Evolutionary conservation across 2,113 vertebrate genomes (phyloP).

Genomic region (Spea multiplicata): DNA sequence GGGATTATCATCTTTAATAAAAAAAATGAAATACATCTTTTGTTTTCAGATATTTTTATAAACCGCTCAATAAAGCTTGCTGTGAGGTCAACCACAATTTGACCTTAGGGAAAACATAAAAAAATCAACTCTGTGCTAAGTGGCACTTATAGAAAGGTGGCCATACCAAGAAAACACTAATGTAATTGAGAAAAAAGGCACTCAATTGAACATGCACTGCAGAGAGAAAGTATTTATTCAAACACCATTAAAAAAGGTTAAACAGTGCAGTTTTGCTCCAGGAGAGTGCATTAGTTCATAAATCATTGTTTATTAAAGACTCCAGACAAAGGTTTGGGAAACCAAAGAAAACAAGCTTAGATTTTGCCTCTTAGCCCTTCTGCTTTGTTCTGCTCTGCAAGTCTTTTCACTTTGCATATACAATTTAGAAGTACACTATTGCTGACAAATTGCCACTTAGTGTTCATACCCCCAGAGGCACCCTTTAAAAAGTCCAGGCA

Average conservation of each 20-base stretch:
- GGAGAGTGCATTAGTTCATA: constrained; percentile 50
- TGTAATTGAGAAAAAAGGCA: constrained; percentile 47
- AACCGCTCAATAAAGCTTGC: constrained; percentile 25
- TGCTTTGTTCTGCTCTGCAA: constrained; percentile 12
- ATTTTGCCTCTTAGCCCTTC: constrained; percentile 27
- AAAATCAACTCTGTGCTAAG: constrained; percentile 41
- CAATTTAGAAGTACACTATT: fast-evolving
- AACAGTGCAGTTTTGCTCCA: constrained; percentile 22
- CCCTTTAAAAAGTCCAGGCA: constrained; percentile 50
- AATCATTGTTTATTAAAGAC: constrained; percentile 54
- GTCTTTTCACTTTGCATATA: not conserved
- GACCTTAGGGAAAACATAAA: constrained; percentile 38
- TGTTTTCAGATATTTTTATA: constrained; percentile 12
- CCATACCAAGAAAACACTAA: constrained; percentile 33
- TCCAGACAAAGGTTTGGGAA: constrained; percentile 46
- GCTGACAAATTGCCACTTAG: constrained; percentile 57
- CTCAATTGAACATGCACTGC: constrained; percentile 41
- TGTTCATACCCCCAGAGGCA: constrained; percentile 50
- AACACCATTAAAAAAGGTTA: constrained; percentile 41
- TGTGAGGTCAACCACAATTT: constrained; percentile 26
- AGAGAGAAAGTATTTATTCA: constrained; percentile 47
- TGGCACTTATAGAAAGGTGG: constrained; percentile 40
- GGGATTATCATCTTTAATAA: not conserved
- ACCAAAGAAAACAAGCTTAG: constrained; percentile 37
- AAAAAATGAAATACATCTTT: not conserved